phyloP scores from a whole-genome alignment of 2,888 invertebrate genomes.

The Megalurothrips usitatus region DNA sequence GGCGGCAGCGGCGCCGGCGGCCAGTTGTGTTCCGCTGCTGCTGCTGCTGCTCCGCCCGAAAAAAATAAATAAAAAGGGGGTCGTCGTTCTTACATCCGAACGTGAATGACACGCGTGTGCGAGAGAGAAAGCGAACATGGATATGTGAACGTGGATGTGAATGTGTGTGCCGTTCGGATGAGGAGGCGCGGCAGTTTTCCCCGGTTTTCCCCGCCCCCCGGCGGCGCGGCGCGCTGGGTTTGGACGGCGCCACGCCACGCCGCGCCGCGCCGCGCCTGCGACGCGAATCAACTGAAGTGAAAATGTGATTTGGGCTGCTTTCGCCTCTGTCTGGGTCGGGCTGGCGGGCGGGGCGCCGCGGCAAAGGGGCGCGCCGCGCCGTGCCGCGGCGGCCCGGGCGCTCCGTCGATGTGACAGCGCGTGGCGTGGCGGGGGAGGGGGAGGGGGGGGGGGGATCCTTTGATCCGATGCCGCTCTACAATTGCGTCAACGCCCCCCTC shows the following conservation, averaged over 20 bases:
- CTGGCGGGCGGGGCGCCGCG: too few species aligned
- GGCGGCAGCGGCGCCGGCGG: too few species aligned
- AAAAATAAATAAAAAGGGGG: too few species aligned
- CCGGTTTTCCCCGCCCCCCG: neutral
- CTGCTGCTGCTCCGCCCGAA: too few species aligned
- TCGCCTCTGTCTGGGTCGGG: neutral
- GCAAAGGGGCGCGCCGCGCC: neutral
- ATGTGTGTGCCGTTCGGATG: too few species aligned
- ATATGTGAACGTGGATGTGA: too few species aligned
- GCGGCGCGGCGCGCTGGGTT: neutral
- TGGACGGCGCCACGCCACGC: neutral
- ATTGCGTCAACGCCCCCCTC: conserved; percentile 9
- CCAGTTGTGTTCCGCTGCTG: too few species aligned
- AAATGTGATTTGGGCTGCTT: conserved; percentile 6
- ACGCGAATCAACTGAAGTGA: neutral
- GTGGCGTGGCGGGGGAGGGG: neutral
- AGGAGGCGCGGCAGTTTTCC: neutral
- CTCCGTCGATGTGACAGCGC: too few species aligned
- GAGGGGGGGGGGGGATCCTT: neutral
- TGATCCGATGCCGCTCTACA: conserved; percentile 14
- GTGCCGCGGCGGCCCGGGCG: neutral
- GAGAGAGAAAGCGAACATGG: too few species aligned
- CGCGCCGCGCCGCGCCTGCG: neutral
- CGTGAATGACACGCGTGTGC: too few species aligned
- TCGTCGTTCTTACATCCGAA: too few species aligned